Evolutionary conservation across 2,888 invertebrate species (phyloP), one percentile per base, ranked within the genome.

Genomic region (Cheiracanthium punctorium): DNA sequence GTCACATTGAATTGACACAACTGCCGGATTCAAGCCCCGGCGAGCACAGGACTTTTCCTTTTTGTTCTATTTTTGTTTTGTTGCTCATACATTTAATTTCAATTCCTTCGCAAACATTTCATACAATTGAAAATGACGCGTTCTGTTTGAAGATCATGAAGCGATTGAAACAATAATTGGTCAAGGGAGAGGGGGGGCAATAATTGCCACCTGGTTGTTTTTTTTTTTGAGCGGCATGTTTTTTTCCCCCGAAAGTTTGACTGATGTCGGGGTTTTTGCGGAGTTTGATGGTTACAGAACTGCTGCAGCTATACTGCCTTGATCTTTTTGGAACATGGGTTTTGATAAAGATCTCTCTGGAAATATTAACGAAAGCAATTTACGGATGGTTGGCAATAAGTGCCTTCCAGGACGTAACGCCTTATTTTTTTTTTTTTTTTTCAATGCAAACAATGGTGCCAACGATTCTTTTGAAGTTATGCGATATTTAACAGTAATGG

Each of bases 51-150:
- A 14, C 17, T 5, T 58, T 58, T 58, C 24, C 4, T 24, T 58
- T 17, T 58, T 24, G 24, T 17, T 58, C 24, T 24, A 58, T 17
- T 58, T 58, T 24, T 24, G 7, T n/a, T 2, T 48, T 48, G 7
- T 48, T 48, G 17, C 20, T 4, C 4, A 24, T 4, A 5, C 24
- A 5, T 48, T 48, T 17, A 20, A 37, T 37, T 10, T 37, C 32
- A 67, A 24, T 20, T 30, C 32, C 43, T 43, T 20, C 48, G 20
- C 65, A 72, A 71, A 58, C 80, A 80, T 20, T 17, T 43, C 33
- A 17, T 7, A 72, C 52, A 37, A 81, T 81, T 67, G 74, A 48
- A 81, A 37, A 74, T 58, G 67, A 81, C 74, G 33, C 14, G 58
- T 28, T 58, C 29, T 82, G 71, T 71, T 80, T 64, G 79, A 10